These are phyloP conservation scores for Saturnia pavonia DNA, from an alignment of 2,888 invertebrate species.

Conservation along the genomic window DNA sequence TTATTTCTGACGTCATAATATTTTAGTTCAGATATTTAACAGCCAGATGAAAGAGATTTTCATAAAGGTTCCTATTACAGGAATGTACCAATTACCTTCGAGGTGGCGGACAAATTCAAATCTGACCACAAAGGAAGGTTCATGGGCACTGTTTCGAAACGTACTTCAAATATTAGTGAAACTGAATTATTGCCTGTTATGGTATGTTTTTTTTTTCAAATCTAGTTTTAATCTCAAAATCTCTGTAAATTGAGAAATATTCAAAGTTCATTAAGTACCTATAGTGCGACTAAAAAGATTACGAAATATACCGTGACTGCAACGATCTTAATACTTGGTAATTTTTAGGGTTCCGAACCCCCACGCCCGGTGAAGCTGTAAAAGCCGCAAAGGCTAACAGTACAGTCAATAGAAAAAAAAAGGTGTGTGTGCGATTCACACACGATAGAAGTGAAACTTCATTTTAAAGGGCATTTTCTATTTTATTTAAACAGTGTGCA, in stretches of 20 bases:
- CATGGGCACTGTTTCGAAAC: slow-evolving; percentile 40
- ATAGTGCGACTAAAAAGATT: too few species aligned
- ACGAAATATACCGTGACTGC: too few species aligned
- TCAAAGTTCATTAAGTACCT: background rate
- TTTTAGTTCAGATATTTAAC: background rate
- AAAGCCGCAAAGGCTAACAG: too few species aligned
- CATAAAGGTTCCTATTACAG: slow-evolving; percentile 32
- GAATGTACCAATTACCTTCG: slow-evolving; percentile 39
- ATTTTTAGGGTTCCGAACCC: too few species aligned
- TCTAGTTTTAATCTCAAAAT: background rate
- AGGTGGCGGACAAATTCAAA: slow-evolving; percentile 43
- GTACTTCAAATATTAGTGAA: background rate
- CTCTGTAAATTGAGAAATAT: background rate
- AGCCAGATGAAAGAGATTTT: background rate
- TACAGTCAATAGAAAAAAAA: too few species aligned
- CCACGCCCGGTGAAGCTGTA: too few species aligned
- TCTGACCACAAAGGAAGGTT: slow-evolving; percentile 60
- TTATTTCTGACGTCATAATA: background rate
- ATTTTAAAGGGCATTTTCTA: too few species aligned
- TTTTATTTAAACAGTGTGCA: too few species aligned
- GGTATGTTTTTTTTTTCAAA: background rate
- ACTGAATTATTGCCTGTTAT: background rate
- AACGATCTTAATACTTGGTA: too few species aligned
- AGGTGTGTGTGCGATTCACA: too few species aligned
- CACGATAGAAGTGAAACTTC: too few species aligned